Percentiles rank a stretch among this genome's conserved stretches.
phyloP scores from a whole-genome alignment of 2,797 vertebrate species.

The Numenius phaeopus region DNA sequence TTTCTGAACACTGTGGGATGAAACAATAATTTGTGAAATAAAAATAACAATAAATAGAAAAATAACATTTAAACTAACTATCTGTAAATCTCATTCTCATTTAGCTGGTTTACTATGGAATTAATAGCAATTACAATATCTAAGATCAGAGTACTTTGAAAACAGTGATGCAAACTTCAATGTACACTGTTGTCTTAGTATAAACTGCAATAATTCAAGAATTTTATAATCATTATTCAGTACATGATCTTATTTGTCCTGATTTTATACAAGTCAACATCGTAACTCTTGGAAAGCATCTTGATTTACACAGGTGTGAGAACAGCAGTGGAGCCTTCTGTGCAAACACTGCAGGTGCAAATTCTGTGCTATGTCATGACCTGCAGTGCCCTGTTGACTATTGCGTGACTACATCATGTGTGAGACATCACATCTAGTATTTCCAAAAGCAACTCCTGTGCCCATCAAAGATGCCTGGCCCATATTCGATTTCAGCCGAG shows the following conservation, averaged over 20 bases:
- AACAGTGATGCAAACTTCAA: not conserved
- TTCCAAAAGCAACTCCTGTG: slow-evolving; percentile 7
- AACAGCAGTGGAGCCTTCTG: not conserved
- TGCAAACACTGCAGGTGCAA: not conserved
- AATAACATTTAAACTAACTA: not conserved
- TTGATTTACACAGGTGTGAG: not conserved
- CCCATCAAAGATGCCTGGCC: not conserved
- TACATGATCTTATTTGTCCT: not conserved
- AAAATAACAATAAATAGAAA: not conserved
- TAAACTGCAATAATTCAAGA: not conserved
- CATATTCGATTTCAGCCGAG: slow-evolving; percentile 12
- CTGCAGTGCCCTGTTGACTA: not conserved
- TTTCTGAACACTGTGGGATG: not conserved
- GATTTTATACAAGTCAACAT: not conserved
- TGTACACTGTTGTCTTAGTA: not conserved
- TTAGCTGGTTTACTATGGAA: not conserved
- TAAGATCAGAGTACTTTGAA: not conserved
- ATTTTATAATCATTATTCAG: not conserved
- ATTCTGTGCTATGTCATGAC: not conserved
- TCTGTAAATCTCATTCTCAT: not conserved
- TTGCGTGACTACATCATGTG: not conserved
- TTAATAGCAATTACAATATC: not conserved
- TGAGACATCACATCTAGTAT: not conserved
- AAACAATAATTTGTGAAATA: not conserved
- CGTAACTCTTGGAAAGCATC: not conserved